Evolutionary conservation across 2,797 vertebrate genomes (phyloP), one percentile per base, ranked within the genome.

Genomic region (Gymnoscopelus microlampas): DNA sequence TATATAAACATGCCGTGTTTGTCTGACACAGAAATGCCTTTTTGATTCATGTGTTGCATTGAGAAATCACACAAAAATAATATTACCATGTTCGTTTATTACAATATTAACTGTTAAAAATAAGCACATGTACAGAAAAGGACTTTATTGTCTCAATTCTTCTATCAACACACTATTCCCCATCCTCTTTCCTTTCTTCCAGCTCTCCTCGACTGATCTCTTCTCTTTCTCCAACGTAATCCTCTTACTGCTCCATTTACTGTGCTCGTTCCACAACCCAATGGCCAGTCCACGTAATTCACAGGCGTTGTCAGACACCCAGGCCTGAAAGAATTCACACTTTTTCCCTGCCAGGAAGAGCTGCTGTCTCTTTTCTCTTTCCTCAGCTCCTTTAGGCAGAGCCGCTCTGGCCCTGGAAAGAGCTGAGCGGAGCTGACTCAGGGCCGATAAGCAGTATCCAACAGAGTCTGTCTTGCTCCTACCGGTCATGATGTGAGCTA

Each of bases 311-410:
- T 96, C 95, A 1, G 91, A 83, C 53, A 90, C 89, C 96, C 96
- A 97, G 4, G 95, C 91, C 78, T 96, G 92, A 32, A 96, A 88
- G 71, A 96, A 97, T 63, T 94, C 88, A 50, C 95, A 96, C 71
- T 97, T 98, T 73, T 96, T 97, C 60, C 84, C 81, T 0, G 95
- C 95, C 4, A 91, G 76, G 53, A 94, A 95, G 79, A 75, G 91
- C 67, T 76, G 85, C 19, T 77, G 83, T 73, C 86, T 84, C 64
- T 9, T 72, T 12, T 64, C 56, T 2, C 80, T 83, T 6, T 90
- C 89, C 2, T 87, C 78, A 3, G 87, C 87, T 0, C 88, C 82
- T 50, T 87, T 77, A 0, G 83, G 66, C 0, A 93, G 73, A 1
- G 61, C 72, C 23, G 66, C 73, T 53, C 87, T 92, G 2, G 92